Conservation (phyloP, 2,797 vertebrate species). For the Sternarchorhynchus goeldii region DNA sequence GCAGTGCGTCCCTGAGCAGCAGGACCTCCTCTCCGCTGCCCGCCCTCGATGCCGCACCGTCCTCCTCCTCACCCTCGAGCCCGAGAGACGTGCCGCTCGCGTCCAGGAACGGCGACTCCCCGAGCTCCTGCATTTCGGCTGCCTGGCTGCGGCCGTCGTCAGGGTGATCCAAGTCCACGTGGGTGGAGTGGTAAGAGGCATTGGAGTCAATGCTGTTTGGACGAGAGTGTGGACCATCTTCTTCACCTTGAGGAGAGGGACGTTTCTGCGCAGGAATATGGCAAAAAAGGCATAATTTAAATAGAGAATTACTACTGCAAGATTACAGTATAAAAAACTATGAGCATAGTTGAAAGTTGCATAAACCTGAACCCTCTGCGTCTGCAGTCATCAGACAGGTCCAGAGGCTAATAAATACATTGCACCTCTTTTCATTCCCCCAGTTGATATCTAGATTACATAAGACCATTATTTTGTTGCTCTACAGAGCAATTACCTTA, state of each 20-base stretch:
- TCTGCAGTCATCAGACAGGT: background rate
- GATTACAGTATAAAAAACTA: background rate
- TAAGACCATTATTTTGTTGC: background rate
- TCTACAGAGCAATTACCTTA: slow-evolving; percentile 74
- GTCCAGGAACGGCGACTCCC: slow-evolving; percentile 56
- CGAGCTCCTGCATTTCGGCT: slow-evolving; percentile 54
- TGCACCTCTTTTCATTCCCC: too few species aligned
- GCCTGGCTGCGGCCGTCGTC: slow-evolving; percentile 8
- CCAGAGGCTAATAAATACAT: background rate
- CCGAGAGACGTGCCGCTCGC: slow-evolving; percentile 36
- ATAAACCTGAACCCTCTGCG: background rate
- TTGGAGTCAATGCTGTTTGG: slow-evolving; percentile 80
- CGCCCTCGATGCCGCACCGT: slow-evolving; percentile 5
- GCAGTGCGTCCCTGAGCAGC: slow-evolving; percentile 78
- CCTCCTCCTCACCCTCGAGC: slow-evolving; percentile 47
- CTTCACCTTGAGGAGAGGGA: slow-evolving; percentile 65
- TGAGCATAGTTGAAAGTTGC: background rate
- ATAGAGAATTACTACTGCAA: background rate
- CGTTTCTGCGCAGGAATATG: slow-evolving; percentile 65
- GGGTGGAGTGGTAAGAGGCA: slow-evolving; percentile 80
- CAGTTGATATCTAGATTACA: background rate
- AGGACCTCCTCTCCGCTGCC: slow-evolving; percentile 72
- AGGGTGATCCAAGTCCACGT: slow-evolving; percentile 75
- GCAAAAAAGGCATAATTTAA: slow-evolving; percentile 5
- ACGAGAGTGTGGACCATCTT: slow-evolving; percentile 70